phyloP scores from a whole-genome alignment of 2,888 invertebrate genomes.

The Diarsia dahlii region DNA sequence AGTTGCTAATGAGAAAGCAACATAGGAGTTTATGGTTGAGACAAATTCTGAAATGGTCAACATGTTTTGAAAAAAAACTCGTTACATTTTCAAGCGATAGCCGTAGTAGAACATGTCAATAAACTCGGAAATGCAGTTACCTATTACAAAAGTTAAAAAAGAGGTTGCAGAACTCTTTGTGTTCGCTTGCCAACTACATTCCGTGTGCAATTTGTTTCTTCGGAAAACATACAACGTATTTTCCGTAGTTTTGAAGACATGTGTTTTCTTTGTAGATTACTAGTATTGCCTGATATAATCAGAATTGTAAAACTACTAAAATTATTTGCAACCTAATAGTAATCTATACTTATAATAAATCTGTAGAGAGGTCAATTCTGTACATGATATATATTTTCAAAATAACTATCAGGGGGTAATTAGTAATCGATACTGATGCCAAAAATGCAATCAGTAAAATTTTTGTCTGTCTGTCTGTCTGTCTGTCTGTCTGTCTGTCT shows the following conservation, averaged over 20 bases:
- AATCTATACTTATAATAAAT: too few relatives aligned
- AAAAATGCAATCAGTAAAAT: too few relatives aligned
- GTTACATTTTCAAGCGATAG: slow-evolving; percentile 7
- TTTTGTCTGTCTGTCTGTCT: too few relatives aligned
- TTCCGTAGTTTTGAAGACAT: not conserved
- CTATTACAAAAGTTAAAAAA: slow-evolving; percentile 45
- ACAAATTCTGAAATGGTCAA: not conserved
- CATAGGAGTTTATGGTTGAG: too few relatives aligned
- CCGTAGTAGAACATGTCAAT: slow-evolving; percentile 16
- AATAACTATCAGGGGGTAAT: too few relatives aligned
- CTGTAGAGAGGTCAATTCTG: too few relatives aligned
- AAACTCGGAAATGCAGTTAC: slow-evolving; percentile 32
- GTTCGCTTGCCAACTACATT: slow-evolving; percentile 32
- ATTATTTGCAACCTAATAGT: not conserved
- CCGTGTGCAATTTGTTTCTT: slow-evolving; percentile 7
- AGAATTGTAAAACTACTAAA: not conserved
- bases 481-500: too few relatives aligned
- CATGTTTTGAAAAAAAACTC: not conserved
- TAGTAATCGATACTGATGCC: too few relatives aligned
- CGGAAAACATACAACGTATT: not conserved
- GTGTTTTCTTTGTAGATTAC: not conserved
- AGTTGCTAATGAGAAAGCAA: too few relatives aligned
- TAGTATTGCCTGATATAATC: not conserved
- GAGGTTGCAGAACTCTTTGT: slow-evolving; percentile 36
- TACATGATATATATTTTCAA: too few relatives aligned